A percentile compares a stretch with the other conserved stretches of the same genome.
These are phyloP conservation scores for Trichonephila clavata DNA, from an alignment of 1,140 invertebrate genomes.

Conservation along the genomic window DNA sequence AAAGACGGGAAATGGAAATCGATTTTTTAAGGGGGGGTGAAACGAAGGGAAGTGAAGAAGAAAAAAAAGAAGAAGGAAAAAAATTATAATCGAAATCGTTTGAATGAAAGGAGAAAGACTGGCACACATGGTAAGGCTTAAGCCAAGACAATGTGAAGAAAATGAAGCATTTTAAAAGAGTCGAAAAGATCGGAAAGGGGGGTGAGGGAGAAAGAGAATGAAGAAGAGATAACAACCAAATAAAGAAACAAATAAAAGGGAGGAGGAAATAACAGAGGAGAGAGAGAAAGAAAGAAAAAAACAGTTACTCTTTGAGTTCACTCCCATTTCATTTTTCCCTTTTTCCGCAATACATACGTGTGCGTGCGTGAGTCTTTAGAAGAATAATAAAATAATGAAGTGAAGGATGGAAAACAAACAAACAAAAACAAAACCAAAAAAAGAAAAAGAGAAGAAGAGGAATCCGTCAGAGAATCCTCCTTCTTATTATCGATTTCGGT, in stretches of 20 bases:
- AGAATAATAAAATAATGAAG: slow-evolving; percentile 77
- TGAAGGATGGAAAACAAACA: slow-evolving; percentile 68
- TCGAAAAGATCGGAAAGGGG: background rate
- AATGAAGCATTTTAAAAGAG: slow-evolving; percentile 72
- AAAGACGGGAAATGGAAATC: slow-evolving; percentile 71
- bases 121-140: background rate
- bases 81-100: slow-evolving; percentile 69
- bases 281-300: slow-evolving; percentile 39
- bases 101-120: slow-evolving; percentile 67
- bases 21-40: slow-evolving; percentile 43
- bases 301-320: slow-evolving; percentile 76
- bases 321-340: slow-evolving; percentile 74
- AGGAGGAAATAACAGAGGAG: slow-evolving; percentile 30
- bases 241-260: slow-evolving; percentile 59
- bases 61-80: slow-evolving; percentile 30
- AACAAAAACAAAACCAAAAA: slow-evolving; percentile 32
- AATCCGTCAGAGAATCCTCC: slow-evolving; percentile 57
- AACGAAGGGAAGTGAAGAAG: slow-evolving; percentile 7
- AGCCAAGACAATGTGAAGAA: slow-evolving; percentile 71
- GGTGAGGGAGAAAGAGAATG: slow-evolving; percentile 5
- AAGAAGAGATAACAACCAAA: slow-evolving; percentile 58
- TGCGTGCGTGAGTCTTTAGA: slow-evolving; percentile 72
- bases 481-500: slow-evolving; percentile 74
- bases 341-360: slow-evolving; percentile 18
- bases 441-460: background rate